Base-by-base conservation (phyloP, 2,888 invertebrate genomes). In the Lottia gigantea region DNA sequence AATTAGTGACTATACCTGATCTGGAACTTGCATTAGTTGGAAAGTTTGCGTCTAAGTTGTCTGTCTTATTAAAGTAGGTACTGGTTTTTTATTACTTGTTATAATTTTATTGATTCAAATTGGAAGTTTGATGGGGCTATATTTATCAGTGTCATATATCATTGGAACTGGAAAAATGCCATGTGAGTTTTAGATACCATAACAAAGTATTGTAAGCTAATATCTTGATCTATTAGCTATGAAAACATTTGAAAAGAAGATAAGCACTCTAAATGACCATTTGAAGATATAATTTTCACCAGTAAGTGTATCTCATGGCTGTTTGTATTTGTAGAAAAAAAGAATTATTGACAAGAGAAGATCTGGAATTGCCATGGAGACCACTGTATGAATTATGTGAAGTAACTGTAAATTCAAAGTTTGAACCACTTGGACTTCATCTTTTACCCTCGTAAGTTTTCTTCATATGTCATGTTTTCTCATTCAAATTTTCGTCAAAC, bases 341-440 rank as follows among this genome's bases (percentile, higher is more conserved):
- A 78, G 91, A 93, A 82, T 89, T 95, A 75, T 88, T 97, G 76
- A 91, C 93, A 3, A 93, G 94, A 47, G 92, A 93, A 72, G 97
- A 97, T 74, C 86, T 97, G 71, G 91, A 91, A 72, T 90, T 97
- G 74, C 93, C 93, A 67, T 97, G 97, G 97, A 91, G 92, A 78
- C 96, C 96, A 15, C 89, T 97, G 12, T 95, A 94, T 86, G 91
- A 93, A 11, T 87, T 95, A 62, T 83, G 88, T 69, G 84, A 88
- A 64, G 77, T 77, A 46, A 79, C 84, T 15, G 75, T 82, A 25
- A 86, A 85, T 74, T 83, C 83, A 6, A 77, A 76, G 19, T 82
- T 82, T 79, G 88, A 89, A 69, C 81, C 79, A 16, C 82, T 83
- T 72, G 85, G 86, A 1, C 78, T 87, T 19, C 79, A 82, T 45